These are phyloP conservation scores for Lampropteryx suffumata DNA, from an alignment of 2,888 invertebrate genomes.

Conservation along the genomic window DNA sequence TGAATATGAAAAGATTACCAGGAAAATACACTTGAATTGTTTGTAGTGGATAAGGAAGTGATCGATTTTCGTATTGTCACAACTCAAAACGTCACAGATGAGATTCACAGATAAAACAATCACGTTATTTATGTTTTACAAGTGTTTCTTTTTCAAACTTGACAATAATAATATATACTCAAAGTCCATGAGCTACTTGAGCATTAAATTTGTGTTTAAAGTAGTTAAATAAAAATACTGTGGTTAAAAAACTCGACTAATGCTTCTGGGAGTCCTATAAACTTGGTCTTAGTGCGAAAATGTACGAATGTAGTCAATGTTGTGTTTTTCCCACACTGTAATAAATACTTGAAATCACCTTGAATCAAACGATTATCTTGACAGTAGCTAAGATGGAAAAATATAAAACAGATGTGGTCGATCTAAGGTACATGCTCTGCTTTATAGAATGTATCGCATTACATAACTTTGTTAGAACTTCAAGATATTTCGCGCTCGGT, in stretches of 20 bases:
- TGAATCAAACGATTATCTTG: constrained; percentile 17
- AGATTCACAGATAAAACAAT: background rate
- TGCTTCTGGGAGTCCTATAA: no score
- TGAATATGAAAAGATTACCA: background rate
- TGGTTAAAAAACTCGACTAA: no score
- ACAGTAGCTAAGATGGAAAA: constrained; percentile 2
- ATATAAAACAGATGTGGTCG: background rate
- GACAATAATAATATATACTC: no score
- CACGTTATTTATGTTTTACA: no score
- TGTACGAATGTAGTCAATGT: background rate
- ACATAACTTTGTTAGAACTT: no score
- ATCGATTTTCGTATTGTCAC: background rate
- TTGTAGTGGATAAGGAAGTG: background rate
- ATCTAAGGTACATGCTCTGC: background rate
- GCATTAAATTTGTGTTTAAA: no score
- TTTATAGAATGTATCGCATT: no score
- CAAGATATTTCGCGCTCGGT: no score
- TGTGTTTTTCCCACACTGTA: constrained; percentile 15
- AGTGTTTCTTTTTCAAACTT: no score
- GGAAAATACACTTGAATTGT: background rate
- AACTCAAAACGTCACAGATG: background rate
- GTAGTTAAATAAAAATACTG: no score
- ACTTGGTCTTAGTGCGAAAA: background rate
- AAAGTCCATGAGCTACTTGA: no score
- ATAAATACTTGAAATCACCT: constrained; percentile 7